Evolutionary conservation across 2,113 vertebrate genomes (phyloP), one percentile per base, ranked within the genome.

Genomic region (Ictalurus furcatus): DNA sequence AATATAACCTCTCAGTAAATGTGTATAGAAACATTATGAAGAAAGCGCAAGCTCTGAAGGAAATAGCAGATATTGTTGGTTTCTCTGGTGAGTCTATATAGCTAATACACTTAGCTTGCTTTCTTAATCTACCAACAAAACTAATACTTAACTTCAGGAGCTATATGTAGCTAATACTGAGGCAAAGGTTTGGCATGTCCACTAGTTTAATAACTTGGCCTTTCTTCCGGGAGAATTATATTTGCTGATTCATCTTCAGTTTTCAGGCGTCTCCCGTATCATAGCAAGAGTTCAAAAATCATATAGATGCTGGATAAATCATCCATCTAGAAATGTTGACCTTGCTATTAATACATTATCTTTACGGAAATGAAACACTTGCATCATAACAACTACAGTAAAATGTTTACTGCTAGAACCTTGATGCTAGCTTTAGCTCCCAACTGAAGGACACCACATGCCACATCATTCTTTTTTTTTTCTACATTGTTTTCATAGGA

Each of bases 401-500:
- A 80, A 30, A 28, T 52, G 58, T 61, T 87, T 21, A 63, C 52
- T 28, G 14, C 78, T 54, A 56, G 25, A 14, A 80, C 28, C 12
- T 80, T 80, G 14, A 56, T 80, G 13, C 48, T 54, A 80, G 78
- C 28, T 54, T 54, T 80, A 54, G 78, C 48, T 11, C 6, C 17
- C 19, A 21, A 23, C 17, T 11, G 2, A 19, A 74, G 17, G 7
- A 40, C 23, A 44, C 19, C 19, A n/a, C 28, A 30, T 80, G 21
- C 40, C 44, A 61, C 17, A 16, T 87, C 67, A 82, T 16, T 52
- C 52, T 76, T 48, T 73, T 44, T 78, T 25, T 21, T 8, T 80
- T 3, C 52, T 17, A 79, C 54, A 73, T 34, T 84, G 84, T 90
- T 90, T 86, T 84, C 78, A 83, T 56, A 63, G 87, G 90, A 73